Base-by-base conservation (phyloP, 2,113 vertebrate genomes). In the Zosterops pallidus region DNA sequence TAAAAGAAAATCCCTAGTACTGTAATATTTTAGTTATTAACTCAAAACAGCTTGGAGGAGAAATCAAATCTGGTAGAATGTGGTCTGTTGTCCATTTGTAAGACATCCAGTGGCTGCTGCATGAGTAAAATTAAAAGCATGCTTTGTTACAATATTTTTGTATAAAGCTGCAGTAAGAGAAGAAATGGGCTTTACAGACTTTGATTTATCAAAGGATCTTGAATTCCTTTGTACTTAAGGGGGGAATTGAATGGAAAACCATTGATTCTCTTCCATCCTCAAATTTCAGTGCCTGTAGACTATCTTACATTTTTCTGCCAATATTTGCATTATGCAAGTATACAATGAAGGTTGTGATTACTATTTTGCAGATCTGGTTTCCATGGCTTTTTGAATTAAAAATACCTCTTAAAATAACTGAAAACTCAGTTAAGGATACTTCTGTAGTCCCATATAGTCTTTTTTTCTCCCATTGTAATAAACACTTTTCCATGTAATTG, bases 91-190 rank as follows among this genome's bases (percentile, higher is more conserved):
- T 71, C 50, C 47, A 55, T 68, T 85, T 33, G 3, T 91, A 86
- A 86, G 41, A 67, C 31, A 50, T 67, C 17, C 35, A 56, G 25
- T 14, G 42, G 56, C 29, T 89, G 90, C 35, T 76, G 21, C 67
- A 41, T 77, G 53, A 68, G n/a, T 89, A 87, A 87, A 75, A 91
- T 80, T 90, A 57, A 67, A 91, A 94, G 26, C 67, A 49, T 85
- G 64, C 37, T 72, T 90, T 12, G 10, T 88, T 33, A 42, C n/a
- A 68, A 19, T 29, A 22, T 59, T 92, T 94, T 86, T 85, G 28
- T 59, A n/a, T 72, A 64, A 68, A 81, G 33, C 39, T 77, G 55
- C 49, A 72, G 2, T 44, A 49, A 76, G 42, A 71, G 31, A 25
- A 76, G 26, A 71, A 76, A 12, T 57, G n/a, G 68, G 14, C 47